Base-by-base conservation (phyloP, 1,140 invertebrate genomes). In the Euura lappo region DNA sequence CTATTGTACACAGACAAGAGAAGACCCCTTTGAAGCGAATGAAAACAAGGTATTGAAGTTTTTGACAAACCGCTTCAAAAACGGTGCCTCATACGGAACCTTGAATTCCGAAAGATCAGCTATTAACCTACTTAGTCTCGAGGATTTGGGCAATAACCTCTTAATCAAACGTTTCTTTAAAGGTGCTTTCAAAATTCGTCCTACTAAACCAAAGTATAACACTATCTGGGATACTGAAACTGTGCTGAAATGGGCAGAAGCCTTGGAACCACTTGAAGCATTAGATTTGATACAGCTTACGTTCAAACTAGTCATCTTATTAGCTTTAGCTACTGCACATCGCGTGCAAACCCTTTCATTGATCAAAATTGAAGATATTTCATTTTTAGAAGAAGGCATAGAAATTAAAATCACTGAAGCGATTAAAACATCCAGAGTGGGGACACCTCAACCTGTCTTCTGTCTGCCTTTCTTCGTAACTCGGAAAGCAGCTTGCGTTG, bases 71-170 rank as follows among this genome's bases (percentile, higher is more conserved):
- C 65, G 65, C 6, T 75, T 74, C 65, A 68, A 79, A 10, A 76
- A 76, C 51, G 80, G 77, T 10, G 77, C 77, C 7, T 44, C 51
- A 6, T 81, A 78, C 72, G 78, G 79, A 2, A 74, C 76, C 2
- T 44, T 82, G 2, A 80, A 79, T 71, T 70, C 72, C 0, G 68
- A 65, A 28, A 74, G 76, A 74, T 76, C 77, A 46, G 79, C 79
- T 2, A 51, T 80, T 28, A 11, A 8, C 8, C n/a, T 60, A 60
- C n/a, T n/a, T 11, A 4, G 8, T 1, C 28, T 1, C 2, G 7
- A 51, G 11, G 47, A 51, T 7, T 75, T 42, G 45, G 73, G 11
- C 5, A 66, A 67, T 28, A 28, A 28, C 28, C 28, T 28, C 28
- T 28, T 28, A 28, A 28, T 28, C 28, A 28, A 28, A 1, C 28